A percentile compares a stretch with the other conserved stretches of the same genome.
These are phyloP conservation scores for Chlamydotis undulata DNA, from an alignment of 2,113 vertebrate genomes.

Conservation along the genomic window DNA sequence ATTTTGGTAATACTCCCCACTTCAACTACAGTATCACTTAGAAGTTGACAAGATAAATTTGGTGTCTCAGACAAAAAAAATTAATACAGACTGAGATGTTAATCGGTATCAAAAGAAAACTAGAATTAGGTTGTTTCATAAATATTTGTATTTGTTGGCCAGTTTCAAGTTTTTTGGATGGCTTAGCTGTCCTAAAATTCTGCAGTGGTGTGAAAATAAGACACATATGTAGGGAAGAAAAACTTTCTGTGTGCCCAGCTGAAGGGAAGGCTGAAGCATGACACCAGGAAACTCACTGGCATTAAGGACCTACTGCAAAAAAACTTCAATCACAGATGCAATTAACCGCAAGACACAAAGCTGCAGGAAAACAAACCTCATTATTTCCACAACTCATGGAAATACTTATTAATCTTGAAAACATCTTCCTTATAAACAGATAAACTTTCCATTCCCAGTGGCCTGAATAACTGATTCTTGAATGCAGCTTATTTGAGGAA, in stretches of 20 bases:
- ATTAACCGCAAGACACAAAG: not conserved
- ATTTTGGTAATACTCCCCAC: not conserved
- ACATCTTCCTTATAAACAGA: not conserved
- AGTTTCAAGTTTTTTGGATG: not conserved
- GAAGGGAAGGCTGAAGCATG: not conserved
- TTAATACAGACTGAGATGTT: not conserved
- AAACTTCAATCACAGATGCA: not conserved
- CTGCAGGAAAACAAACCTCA: not conserved
- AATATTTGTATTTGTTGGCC: not conserved
- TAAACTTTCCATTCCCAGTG: not conserved
- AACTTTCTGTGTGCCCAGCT: not conserved
- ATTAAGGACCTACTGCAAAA: not conserved
- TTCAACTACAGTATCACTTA: not conserved
- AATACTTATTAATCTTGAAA: not conserved
- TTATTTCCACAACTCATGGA: not conserved
- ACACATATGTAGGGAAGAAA: not conserved
- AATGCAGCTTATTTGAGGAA: not conserved
- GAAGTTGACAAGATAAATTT: not conserved
- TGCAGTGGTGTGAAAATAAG: not conserved
- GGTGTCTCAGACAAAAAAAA: not conserved
- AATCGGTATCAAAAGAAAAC: not conserved
- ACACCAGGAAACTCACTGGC: not conserved
- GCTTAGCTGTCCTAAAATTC: not conserved
- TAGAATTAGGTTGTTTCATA: not conserved
- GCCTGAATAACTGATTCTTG: not conserved